Evolutionary conservation across 2,888 invertebrate genomes (phyloP), one percentile per base, ranked within the genome.

Genomic region (Xestia sexstrigata): DNA sequence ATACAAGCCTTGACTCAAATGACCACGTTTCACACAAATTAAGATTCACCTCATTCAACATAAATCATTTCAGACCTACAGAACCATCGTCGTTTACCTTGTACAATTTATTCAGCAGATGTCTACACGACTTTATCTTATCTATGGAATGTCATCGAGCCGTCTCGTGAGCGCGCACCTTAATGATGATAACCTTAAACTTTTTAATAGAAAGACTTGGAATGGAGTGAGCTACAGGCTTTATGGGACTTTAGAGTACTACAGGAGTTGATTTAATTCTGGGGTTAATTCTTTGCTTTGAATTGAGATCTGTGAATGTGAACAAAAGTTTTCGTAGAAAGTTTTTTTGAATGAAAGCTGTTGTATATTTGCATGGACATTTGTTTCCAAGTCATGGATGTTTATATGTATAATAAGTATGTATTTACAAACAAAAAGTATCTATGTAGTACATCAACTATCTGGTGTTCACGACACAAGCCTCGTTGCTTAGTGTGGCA

Each of bases 51-150:
- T 23, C 42, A 9, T 76, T 67, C 4, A n/a, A 45, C 49, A 55
- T 20, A 45, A 67, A 80, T 80, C 23, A 23, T n/a, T 52, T 26
- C 58, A 26, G 58, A 58, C 8, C 5, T 60, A 66, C 65, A 20
- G 69, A 80, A 81, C 69, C 70, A 66, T 69, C n/a, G 35, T 2
- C 81, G 35, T n/a, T 62, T 62, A 30, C 60, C 30, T 26, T 11
- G 74, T 67, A 70, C 74, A 77, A 74, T 79, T 84, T 74, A 74
- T 77, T 79, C 72, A 6, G 42, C 74, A 83, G 70, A 83, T 77
- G 84, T 86, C 83, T 67, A 52, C 73, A 5, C 63, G 39, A 39
- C 45, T 69, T 23, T 81, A 86, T 85, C 81, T 85, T 81, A 85
- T 84, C 85, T 74, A 8, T 30, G 35, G 30, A 70, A 60, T 79